phyloP scores from a whole-genome alignment of 2,113 vertebrate species.

The Cyrtonyx montezumae region DNA sequence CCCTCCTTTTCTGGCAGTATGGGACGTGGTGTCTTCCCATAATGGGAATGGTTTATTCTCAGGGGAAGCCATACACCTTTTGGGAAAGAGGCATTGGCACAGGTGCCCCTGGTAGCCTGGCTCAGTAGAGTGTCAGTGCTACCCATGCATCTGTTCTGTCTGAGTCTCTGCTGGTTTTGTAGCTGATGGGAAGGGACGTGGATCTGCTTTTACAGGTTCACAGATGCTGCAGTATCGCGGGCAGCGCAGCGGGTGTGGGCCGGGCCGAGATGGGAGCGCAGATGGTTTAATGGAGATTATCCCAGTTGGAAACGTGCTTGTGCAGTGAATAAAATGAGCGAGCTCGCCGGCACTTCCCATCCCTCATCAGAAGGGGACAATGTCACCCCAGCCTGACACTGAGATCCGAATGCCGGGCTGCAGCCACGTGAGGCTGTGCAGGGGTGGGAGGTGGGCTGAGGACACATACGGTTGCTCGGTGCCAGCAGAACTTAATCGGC shows the following conservation, averaged over 20 bases:
- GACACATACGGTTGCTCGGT: background rate
- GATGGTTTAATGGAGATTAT: constrained; percentile 87
- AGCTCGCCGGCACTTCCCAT: constrained; percentile 24
- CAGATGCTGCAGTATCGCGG: constrained; percentile 50
- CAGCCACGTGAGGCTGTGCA: background rate
- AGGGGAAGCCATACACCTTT: background rate
- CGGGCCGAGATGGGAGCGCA: constrained; percentile 57
- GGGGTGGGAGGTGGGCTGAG: background rate
- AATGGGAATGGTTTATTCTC: background rate
- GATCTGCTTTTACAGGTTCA: constrained; percentile 29
- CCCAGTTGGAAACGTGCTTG: constrained; percentile 78
- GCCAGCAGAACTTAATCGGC: background rate
- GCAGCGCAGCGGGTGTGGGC: constrained; percentile 61
- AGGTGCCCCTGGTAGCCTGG: constrained; percentile 2
- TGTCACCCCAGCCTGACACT: constrained; percentile 52
- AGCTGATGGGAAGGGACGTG: background rate
- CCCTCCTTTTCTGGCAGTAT: constrained; percentile 2
- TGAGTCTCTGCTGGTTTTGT: constrained; percentile 21
- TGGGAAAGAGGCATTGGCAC: constrained; percentile 20
- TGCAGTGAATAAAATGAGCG: constrained; percentile 73
- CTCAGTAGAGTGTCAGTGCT: background rate
- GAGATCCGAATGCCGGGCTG: constrained; percentile 38
- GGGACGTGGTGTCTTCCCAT: background rate
- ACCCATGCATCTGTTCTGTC: constrained; percentile 63
- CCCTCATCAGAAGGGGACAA: constrained; percentile 74